phyloP scores from a whole-genome alignment of 2,797 vertebrate species.

The Onychomys leucogaster region DNA sequence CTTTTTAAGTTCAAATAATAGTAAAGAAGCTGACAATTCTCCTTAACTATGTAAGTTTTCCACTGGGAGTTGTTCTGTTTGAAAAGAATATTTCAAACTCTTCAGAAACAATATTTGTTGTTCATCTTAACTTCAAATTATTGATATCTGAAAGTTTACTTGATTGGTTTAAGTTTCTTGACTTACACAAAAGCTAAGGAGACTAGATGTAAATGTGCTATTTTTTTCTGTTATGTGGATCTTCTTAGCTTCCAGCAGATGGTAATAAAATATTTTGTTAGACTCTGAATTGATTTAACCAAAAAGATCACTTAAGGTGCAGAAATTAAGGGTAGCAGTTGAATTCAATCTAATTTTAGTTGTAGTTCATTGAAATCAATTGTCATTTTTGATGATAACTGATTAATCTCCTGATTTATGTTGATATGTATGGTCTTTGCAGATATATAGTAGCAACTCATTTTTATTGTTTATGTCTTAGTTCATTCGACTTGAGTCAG shows the following conservation, averaged over 20 bases:
- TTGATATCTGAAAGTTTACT: conserved; percentile 53
- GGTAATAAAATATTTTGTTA: conserved; percentile 63
- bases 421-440: conserved; percentile 29
- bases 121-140: conserved; percentile 58
- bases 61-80: conserved; percentile 12
- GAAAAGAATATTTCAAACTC: conserved; percentile 61
- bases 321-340: conserved; percentile 45
- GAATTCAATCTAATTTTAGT: conserved; percentile 38
- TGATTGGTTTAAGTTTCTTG: conserved; percentile 40
- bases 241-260: conserved; percentile 71
- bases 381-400: conserved; percentile 37
- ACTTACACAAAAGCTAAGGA: conserved; percentile 31
- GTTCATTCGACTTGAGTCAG: conserved; percentile 85
- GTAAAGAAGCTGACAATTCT: conserved; percentile 32
- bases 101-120: conserved; percentile 41
- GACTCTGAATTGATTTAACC: conserved; percentile 54
- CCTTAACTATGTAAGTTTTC: conserved; percentile 5
- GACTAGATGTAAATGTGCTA: neutral
- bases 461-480: conserved; percentile 78
- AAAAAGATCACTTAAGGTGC: conserved; percentile 35
- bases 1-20: conserved; percentile 36
- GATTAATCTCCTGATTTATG: conserved; percentile 26
- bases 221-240: conserved; percentile 43
- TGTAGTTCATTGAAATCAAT: neutral
- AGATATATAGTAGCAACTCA: conserved; percentile 49